Base-by-base conservation (phyloP, 2,797 vertebrate species). In the Tragopan temminckii region DNA sequence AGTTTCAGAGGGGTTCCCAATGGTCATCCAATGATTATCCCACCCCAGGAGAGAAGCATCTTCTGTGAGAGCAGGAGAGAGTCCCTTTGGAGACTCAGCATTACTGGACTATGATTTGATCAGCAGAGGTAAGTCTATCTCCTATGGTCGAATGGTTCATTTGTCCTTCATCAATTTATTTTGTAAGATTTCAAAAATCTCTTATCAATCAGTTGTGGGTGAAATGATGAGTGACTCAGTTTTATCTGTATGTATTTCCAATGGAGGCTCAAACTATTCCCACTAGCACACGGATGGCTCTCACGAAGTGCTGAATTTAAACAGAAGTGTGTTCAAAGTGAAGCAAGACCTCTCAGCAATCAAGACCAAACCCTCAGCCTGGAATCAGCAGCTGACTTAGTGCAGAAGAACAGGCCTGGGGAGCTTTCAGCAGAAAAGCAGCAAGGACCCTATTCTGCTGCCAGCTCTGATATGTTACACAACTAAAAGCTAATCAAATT, bases 21-120 rank as follows among this genome's bases (percentile, higher is more conserved):
- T 50, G 8, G 25, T 50, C 48, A 50, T 27, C 48, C 50, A 52
- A 29, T 17, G 50, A 52, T 29, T 52, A 27, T 52, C 50, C 50
- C 50, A 52, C 50, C 27, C 50, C 50, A 52, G 27, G 50, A 29
- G 27, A 9, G 27, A 52, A 68, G 40, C 0, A 0, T 13, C 11
- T 4, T 42, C 43, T 14, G 80, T 33, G 16, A 52, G 27, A 46
- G 69, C 38, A 57, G 62, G 42, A 81, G 45, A 72, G n/a, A 72
- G 21, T 21, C 10, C n/a, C n/a, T 66, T n/a, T 57, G 13, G 36
- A 88, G 46, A 38, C 36, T 78, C 40, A 52, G 40, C 64, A 24
- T 45, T 61, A 77, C 7, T 77, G 38, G 77, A 64, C 7, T 6
- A 55, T 53, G 33, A 81, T 64, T 19, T 80, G 25, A 78, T 25